A percentile compares a stretch with the other conserved stretches of the same genome.
Evolutionary conservation across 2,797 vertebrate genomes (phyloP).

Genomic region (Acrossocheilus wenchowensis): DNA sequence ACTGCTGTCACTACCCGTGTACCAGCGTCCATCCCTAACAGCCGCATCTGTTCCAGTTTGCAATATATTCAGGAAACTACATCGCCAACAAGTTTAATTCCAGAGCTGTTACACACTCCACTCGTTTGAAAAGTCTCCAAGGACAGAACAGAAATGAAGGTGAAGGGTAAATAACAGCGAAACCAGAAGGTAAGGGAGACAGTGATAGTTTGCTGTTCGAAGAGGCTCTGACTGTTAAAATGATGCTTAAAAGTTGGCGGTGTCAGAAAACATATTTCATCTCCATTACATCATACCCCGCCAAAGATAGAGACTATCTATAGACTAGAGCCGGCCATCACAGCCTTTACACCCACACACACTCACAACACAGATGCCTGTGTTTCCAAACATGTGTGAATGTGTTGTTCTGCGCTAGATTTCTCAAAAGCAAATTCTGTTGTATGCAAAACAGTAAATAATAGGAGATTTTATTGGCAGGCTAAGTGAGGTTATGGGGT

Average conservation of each 20-base stretch:
- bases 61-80: conserved; percentile 13
- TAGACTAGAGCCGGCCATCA: conserved; percentile 33
- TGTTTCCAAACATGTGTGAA: neutral
- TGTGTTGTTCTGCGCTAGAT: neutral
- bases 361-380: neutral
- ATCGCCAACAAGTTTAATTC: neutral
- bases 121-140: conserved; percentile 15
- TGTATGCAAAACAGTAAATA: conserved; percentile 23
- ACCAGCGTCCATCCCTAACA: neutral
- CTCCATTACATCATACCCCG: conserved; percentile 57
- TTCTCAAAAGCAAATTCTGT: conserved; percentile 11
- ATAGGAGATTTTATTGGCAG: conserved; percentile 20
- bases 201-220: neutral
- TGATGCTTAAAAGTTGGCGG: conserved; percentile 41
- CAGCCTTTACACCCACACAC: conserved; percentile 5
- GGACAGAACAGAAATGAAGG: conserved; percentile 20
- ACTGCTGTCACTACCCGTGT: neutral
- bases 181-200: conserved; percentile 2
- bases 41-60: neutral
- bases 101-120: conserved; percentile 18
- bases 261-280: conserved; percentile 57
- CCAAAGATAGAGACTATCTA: conserved; percentile 21
- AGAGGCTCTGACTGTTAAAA: conserved; percentile 4
- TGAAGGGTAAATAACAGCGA: conserved; percentile 12
- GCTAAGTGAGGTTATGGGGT: conserved; percentile 16